Percentiles rank a stretch among this genome's conserved stretches.
Conservation (phyloP, 2,113 vertebrate species). For the Chaenocephalus aceratus region DNA sequence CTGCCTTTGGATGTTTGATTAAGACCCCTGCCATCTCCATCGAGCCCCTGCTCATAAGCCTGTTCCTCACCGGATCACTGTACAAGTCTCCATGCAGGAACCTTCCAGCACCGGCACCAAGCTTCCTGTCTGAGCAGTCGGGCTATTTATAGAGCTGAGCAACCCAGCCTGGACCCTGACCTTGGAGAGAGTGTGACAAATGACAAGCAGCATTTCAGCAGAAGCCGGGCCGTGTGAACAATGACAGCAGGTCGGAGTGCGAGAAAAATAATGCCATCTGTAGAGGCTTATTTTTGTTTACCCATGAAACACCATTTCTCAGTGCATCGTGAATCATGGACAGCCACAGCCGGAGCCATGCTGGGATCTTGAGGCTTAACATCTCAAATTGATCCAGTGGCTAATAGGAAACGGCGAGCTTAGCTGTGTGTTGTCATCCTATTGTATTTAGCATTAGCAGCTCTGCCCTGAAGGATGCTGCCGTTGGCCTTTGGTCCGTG, state of each 20-base stretch:
- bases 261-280: conserved; percentile 44
- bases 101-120: background rate
- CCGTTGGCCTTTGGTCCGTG: conserved; percentile 31
- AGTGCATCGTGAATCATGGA: conserved; percentile 34
- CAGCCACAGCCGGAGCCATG: conserved; percentile 25
- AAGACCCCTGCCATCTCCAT: conserved; percentile 52
- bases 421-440: conserved; percentile 46
- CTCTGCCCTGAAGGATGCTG: conserved; percentile 23
- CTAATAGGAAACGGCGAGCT: conserved; percentile 55
- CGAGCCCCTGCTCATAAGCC: conserved; percentile 51
- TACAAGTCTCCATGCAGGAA: background rate
- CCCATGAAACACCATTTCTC: conserved; percentile 58
- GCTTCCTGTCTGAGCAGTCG: conserved; percentile 1
- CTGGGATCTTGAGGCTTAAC: conserved; percentile 42
- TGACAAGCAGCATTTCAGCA: conserved; percentile 54
- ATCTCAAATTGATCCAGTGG: conserved; percentile 53
- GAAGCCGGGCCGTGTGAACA: conserved; percentile 49
- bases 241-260: conserved; percentile 47
- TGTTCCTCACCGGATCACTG: background rate
- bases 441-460: conserved; percentile 64
- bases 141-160: conserved; percentile 66
- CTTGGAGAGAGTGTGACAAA: conserved; percentile 70
- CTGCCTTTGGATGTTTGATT: conserved; percentile 54
- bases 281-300: conserved; percentile 60
- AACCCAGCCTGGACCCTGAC: conserved; percentile 64